Evolutionary conservation across 2,888 invertebrate species (phyloP).

Genomic region (Pachycephus smyrnensis): DNA sequence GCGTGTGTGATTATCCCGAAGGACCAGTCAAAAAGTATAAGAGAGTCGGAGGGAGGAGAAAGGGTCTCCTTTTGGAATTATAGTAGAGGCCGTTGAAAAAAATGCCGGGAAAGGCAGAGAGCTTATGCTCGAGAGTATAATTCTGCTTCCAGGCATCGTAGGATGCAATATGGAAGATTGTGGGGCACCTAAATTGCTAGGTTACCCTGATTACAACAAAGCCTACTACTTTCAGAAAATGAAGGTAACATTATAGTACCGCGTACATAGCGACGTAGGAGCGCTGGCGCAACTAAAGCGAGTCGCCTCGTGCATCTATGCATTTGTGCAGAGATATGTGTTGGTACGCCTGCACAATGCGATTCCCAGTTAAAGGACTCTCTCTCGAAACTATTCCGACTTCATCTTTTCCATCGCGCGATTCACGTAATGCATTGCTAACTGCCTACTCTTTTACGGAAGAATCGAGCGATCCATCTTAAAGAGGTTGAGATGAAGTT

Average conservation of each 20-base stretch:
- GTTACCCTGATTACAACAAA: constrained; percentile 5
- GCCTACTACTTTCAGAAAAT: constrained; percentile 44
- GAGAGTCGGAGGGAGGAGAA: neutral
- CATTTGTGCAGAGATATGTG: neutral
- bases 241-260: constrained; percentile 40
- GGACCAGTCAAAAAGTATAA: neutral
- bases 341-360: neutral
- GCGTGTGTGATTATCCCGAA: neutral
- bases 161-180: constrained; percentile 24
- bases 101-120: neutral
- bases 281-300: too few species aligned
- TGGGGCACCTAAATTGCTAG: constrained; percentile 22
- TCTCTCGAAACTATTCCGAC: neutral
- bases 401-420: neutral
- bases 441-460: neutral
- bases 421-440: neutral
- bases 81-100: neutral
- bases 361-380: constrained; percentile 13
- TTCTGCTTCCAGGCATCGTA: constrained; percentile 3
- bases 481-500: neutral
- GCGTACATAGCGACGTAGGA: too few species aligned
- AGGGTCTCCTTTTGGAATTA: neutral
- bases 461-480: neutral
- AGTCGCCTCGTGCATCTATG: neutral
- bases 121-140: neutral